Conservation (phyloP, 2,888 invertebrate genomes). For the Saturnia pavonia region DNA sequence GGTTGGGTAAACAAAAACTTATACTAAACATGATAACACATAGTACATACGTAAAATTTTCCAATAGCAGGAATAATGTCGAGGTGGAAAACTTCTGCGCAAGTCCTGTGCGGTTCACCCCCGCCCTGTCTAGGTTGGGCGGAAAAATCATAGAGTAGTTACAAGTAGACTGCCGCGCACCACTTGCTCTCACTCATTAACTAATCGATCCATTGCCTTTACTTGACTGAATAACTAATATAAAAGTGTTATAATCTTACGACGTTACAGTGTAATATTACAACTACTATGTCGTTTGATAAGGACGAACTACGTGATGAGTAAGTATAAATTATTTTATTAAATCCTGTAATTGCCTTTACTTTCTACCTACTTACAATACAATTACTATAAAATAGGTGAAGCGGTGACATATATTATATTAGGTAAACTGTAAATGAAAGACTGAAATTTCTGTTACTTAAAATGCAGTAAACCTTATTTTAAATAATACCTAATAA, state of each 20-base stretch:
- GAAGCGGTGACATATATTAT: slow-evolving; percentile 21
- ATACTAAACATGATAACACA: slow-evolving; percentile 7
- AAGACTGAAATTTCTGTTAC: not conserved
- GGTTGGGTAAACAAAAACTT: not conserved
- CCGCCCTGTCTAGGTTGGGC: slow-evolving; percentile 56
- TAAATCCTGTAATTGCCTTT: not conserved
- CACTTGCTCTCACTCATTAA: slow-evolving; percentile 48
- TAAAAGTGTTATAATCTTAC: slow-evolving; percentile 39
- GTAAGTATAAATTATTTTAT: slow-evolving; percentile 75
- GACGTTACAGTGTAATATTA: slow-evolving; percentile 40
- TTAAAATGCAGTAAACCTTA: not conserved
- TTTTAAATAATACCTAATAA: too few species aligned
- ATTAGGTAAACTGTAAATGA: not conserved
- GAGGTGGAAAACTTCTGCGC: slow-evolving; percentile 39
- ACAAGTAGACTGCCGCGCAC: slow-evolving; percentile 57
- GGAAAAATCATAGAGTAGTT: slow-evolving; percentile 47
- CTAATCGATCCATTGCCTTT: slow-evolving; percentile 59
- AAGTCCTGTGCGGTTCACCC: slow-evolving; percentile 49
- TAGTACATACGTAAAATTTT: slow-evolving; percentile 3
- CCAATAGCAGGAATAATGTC: slow-evolving; percentile 9
- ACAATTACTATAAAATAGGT: slow-evolving; percentile 17
- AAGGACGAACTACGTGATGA: slow-evolving; percentile 87
- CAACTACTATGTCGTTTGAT: slow-evolving; percentile 78
- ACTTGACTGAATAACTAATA: slow-evolving; percentile 21
- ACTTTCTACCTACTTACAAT: not conserved